Evolutionary conservation across 2,888 invertebrate species (phyloP), one percentile per base, ranked within the genome.

Genomic region (Syrista parreyssii): DNA sequence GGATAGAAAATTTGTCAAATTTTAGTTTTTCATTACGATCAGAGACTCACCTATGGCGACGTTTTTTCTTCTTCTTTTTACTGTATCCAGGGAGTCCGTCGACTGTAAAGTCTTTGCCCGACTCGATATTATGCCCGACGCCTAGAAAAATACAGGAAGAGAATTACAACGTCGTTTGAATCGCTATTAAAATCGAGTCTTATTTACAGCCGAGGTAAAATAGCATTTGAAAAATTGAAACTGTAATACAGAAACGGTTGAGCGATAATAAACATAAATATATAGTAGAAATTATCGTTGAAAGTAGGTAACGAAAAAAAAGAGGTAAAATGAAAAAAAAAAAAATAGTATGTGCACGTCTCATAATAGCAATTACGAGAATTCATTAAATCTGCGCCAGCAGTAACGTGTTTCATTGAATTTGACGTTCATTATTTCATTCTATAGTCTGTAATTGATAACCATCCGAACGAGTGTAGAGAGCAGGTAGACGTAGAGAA

Each of bases 51-150:
- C 97, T 96, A 93, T 98, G 98, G 90, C 98, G 95, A 89, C 98
- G 95, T 93, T 98, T 98, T 94, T 98, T 98, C 94, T 98, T 98
- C 92, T 98, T 98, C 93, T 98, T 98, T 90, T 96, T 96, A 89
- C 95, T 96, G 92, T 95, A 96, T 79, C 95, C 96, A 83, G 95
- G 95, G 82, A 97, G 93, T 12, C 96, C 96, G 91, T 97, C 97
- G 82, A 96, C 95, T 77, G 96, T 95, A 92, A 96, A 97, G 90
- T 97, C 97, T 92, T 97, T 97, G 83, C 95, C 95, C 82, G 95
- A 94, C 85, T 96, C 96, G 91, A 96, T 91, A 84, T 86, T 88
- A 82, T 95, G 95, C n/a, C 93, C 94, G 76, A 94, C 93, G 80
- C 95, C 96, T 96, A 94, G 78, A 92, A 93, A 82, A 89, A 88